Evolutionary conservation across 2,113 vertebrate species (phyloP), one percentile per base, ranked within the genome.

Genomic region (Pygoscelis antarcticus): DNA sequence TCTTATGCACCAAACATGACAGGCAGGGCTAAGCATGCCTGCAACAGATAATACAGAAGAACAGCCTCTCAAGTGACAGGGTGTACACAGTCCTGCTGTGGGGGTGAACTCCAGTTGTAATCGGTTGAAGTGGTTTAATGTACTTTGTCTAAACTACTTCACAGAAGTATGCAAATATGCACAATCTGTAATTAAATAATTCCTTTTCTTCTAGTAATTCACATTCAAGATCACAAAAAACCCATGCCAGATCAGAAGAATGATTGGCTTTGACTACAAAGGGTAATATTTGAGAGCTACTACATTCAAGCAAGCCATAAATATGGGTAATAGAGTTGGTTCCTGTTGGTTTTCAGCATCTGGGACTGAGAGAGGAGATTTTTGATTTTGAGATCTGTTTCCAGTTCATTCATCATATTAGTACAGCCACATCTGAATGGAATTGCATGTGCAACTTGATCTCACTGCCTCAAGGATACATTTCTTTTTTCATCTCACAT

Each of bases 251-350:
- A 87, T 89, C 57, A 91, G 78, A 87, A 79, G 79, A 92, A 96
- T 72, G 44, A 82, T 3, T 93, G 87, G 84, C 90, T 91, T 91
- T 79, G 52, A 96, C 87, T 95, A 94, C 83, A 94, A 93, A 96
- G 91, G 44, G 34, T 44, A 68, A 72, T 69, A 94, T 95, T 38
- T 87, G 78, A 92, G 64, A 95, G 69, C 76, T 76, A 75, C 69
- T 78, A 68, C 36, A 64, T 79, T 93, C 55, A 87, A 87, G 51
- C 57, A 79, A 68, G 38, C 42, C 57, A 57, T 81, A 93, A 90
- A 64, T 86, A 70, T 6, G 64, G 29, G 65, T 66, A 89, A 78
- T 60, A 83, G 51, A 87, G 42, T 52, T 30, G 13, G 55, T 91
- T 93, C 60, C 71, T 61, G 79, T 75, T 75, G 92, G 92, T 90